A percentile compares a stretch with the other conserved stretches of the same genome.
phyloP scores from a whole-genome alignment of 2,888 invertebrate species.

The Eupithecia dodoneata region DNA sequence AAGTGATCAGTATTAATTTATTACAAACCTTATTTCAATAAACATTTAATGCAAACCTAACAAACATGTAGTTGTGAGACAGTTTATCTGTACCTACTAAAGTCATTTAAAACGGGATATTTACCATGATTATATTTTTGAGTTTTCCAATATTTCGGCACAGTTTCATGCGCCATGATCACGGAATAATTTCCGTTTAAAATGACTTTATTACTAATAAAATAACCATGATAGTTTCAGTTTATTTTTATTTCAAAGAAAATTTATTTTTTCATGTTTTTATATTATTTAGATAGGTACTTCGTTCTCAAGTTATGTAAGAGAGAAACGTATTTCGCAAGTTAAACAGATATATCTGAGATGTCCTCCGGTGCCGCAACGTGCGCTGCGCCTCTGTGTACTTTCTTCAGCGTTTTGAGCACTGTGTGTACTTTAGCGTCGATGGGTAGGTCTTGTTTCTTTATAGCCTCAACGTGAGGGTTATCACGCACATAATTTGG shows the following conservation, averaged over 20 bases:
- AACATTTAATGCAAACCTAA: not conserved
- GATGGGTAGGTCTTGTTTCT: constrained; percentile 3
- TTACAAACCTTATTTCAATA: not conserved
- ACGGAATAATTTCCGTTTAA: too few relatives aligned
- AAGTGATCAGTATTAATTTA: constrained; percentile 6
- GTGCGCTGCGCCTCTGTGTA: not conserved
- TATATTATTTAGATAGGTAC: not conserved
- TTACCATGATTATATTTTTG: too few relatives aligned
- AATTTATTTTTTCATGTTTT: not conserved
- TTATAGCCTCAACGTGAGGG: not conserved
- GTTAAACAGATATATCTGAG: not conserved
- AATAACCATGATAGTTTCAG: not conserved
- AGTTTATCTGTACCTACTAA: not conserved
- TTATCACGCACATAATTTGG: not conserved
- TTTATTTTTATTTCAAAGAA: not conserved
- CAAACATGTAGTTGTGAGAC: not conserved
- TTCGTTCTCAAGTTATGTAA: not conserved
- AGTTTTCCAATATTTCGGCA: too few relatives aligned
- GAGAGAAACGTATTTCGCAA: not conserved
- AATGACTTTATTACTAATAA: too few relatives aligned
- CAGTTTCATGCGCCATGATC: too few relatives aligned
- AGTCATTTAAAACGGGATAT: too few relatives aligned
- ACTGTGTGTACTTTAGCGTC: not conserved
- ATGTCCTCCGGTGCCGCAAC: not conserved
- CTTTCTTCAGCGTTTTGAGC: constrained; percentile 10